phyloP scores from a whole-genome alignment of 2,797 vertebrate species.

The Sphenopsis melanotis region DNA sequence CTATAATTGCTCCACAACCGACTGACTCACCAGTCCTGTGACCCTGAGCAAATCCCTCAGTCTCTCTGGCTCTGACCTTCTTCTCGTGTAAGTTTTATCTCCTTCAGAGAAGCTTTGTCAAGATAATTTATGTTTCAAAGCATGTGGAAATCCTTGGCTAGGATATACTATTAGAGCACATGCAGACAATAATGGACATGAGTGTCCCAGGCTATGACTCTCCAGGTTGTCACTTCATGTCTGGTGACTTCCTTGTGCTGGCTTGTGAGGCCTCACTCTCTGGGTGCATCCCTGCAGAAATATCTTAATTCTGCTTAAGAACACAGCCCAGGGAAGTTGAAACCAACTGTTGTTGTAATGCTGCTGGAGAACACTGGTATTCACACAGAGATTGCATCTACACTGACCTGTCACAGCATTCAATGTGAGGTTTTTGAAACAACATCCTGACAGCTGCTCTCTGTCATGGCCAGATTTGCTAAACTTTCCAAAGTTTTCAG shows the following conservation, averaged over 20 bases:
- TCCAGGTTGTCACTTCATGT: not conserved
- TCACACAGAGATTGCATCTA: not conserved
- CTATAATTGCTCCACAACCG: not conserved
- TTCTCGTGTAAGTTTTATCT: not conserved
- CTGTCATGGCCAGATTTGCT: fast-evolving
- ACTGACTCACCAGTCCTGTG: not conserved
- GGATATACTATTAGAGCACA: not conserved
- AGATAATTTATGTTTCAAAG: conserved; percentile 2
- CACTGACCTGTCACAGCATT: not conserved
- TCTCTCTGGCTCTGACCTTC: not conserved
- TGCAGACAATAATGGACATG: not conserved
- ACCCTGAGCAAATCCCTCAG: not conserved
- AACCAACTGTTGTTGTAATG: not conserved
- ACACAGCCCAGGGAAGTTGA: not conserved
- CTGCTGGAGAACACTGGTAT: not conserved
- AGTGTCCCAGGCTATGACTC: not conserved
- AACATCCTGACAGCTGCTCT: not conserved
- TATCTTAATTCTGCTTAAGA: not conserved
- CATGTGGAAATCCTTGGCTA: not conserved
- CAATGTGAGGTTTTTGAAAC: not conserved
- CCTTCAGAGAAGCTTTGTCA: conserved; percentile 7
- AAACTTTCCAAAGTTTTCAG: not conserved
- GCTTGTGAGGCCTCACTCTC: not conserved
- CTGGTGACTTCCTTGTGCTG: not conserved
- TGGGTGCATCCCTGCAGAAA: not conserved